Percentiles rank a stretch among this genome's conserved stretches.
These are phyloP conservation scores for Agelas oroides DNA, from an alignment of 37 sponge, comb jelly and placozoan genomes.

Conservation along the genomic window DNA sequence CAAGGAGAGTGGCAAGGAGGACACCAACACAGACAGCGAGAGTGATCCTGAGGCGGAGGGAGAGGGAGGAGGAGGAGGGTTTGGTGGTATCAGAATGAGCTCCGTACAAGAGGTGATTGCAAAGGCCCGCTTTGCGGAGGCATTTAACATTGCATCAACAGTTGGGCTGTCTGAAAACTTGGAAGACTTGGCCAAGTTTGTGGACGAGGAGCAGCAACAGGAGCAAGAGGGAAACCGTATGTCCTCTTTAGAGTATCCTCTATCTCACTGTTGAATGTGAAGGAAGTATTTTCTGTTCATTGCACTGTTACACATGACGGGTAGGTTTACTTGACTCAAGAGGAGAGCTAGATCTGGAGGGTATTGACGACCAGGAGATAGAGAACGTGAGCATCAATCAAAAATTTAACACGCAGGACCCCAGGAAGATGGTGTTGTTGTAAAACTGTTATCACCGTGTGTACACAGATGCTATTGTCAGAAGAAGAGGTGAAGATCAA, in stretches of 20 bases:
- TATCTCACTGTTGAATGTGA: too few species aligned
- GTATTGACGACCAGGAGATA: constrained; percentile 89
- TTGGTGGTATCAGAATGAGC: constrained; percentile 51
- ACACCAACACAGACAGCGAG: too few species aligned
- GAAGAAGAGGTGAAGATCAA: constrained; percentile 86
- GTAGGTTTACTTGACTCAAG: not conserved
- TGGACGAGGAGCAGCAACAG: constrained; percentile 39
- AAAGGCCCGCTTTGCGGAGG: constrained; percentile 69
- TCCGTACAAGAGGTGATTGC: constrained; percentile 87
- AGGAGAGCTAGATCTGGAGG: constrained; percentile 47
- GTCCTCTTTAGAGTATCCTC: too few species aligned
- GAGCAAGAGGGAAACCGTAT: constrained; percentile 24
- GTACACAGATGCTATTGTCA: constrained; percentile 76
- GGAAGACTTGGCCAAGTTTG: constrained; percentile 51
- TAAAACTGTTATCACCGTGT: not conserved
- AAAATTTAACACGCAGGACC: not conserved
- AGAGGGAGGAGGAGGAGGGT: constrained; percentile 36
- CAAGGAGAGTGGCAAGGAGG: not conserved
- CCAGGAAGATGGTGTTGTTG: not conserved
- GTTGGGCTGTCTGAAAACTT: constrained; percentile 49
- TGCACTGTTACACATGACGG: too few species aligned
- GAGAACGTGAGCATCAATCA: constrained; percentile 64
- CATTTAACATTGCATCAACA: constrained; percentile 25
- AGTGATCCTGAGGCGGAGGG: constrained; percentile 1
- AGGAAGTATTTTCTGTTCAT: too few species aligned